Evolutionary conservation across 1,140 invertebrate species (phyloP), one percentile per base, ranked within the genome.

Genomic region (Drosophila azteca): DNA sequence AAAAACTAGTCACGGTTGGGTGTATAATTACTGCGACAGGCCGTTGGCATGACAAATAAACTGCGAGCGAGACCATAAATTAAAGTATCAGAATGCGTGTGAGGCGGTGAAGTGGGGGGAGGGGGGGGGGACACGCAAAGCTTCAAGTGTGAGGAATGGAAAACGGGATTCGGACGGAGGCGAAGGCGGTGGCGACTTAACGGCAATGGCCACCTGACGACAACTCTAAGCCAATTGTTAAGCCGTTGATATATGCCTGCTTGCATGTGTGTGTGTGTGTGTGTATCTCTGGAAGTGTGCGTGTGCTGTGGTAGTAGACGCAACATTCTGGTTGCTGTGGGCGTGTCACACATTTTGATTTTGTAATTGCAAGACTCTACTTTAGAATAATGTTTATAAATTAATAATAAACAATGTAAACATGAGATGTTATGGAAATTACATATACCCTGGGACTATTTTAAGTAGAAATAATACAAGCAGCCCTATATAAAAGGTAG

Each of bases 1-100:
- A 62, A 52, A 76, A 87, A 84, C 68, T 84, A 81, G 82, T 74
- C 81, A 74, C 81, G 71, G 71, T 79, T 84, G 72, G 76, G 75
- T 77, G 57, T 77, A 77, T 77, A 77, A 77, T 77, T 77, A 77
- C 66, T 39, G 52, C 64, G 73, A 76, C 63, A 75, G 71, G 61
- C 68, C 69, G 45, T 77, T 85, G 81, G 74, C 82, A 78, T 87
- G 82, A 79, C 76, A 68, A 88, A 85, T 84, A 84, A 84, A 73
- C 76, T 70, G 79, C 74, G 64, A 64, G 58, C 57, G 72, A 78
- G 66, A 61, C 79, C 83, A 88, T 88, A 88, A 88, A 88, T 88
- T 88, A 83, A 72, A 83, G 83, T 88, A 88, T 88, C 84, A 88
- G 77, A 87, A 83, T 87, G 70, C 83, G 78, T 87, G 82, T 50